Evolutionary conservation across 1,140 invertebrate species (phyloP).

Genomic region (Neotoxoptera formosana): DNA sequence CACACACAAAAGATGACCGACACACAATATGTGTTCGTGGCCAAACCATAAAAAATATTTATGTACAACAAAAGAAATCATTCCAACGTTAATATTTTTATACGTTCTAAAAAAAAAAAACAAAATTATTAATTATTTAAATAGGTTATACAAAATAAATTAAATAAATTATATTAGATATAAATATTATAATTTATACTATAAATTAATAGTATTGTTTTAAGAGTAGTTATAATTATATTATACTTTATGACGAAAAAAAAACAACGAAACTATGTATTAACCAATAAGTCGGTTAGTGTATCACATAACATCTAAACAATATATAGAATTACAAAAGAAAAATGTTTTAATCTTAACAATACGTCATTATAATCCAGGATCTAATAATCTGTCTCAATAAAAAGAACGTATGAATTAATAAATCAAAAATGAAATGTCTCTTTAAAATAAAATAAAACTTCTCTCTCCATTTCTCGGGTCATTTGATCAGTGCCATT

Average conservation of each 20-base stretch:
- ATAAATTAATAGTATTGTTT: too few relatives aligned
- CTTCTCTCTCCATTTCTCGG: background rate
- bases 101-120: background rate
- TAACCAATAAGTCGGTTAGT: background rate
- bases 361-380: background rate
- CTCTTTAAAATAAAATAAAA: background rate
- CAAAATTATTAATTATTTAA: too few relatives aligned
- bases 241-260: background rate
- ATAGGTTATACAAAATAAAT: too few relatives aligned
- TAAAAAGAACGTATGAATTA: background rate
- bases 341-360: background rate
- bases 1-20: background rate
- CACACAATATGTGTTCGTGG: too few relatives aligned
- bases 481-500: background rate
- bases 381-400: constrained; percentile 4
- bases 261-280: background rate
- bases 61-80: background rate
- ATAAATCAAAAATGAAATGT: constrained; percentile 4
- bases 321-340: background rate
- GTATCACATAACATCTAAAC: background rate
- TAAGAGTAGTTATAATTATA: too few relatives aligned
- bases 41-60: background rate
- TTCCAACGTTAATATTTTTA: background rate
- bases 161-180: too few relatives aligned
- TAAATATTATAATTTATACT: too few relatives aligned